Conservation (phyloP, 2,797 vertebrate species). For the Myotis findleyi region DNA sequence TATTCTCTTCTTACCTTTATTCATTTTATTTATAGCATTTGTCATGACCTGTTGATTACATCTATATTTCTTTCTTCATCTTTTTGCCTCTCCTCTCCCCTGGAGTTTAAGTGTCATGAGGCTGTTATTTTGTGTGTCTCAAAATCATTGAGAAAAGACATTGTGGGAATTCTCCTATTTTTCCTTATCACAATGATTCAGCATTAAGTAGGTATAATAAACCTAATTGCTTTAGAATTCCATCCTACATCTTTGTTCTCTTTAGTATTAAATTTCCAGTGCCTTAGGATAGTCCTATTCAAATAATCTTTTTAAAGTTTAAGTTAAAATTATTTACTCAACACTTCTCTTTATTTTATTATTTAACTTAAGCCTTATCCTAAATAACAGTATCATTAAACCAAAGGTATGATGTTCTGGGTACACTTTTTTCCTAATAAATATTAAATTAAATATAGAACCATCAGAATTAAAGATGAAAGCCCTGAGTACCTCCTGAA, state of each 20-base stretch:
- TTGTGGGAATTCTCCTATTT: neutral
- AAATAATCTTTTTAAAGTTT: neutral
- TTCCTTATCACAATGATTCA: neutral
- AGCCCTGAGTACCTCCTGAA: neutral
- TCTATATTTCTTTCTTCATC: neutral
- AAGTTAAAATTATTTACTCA: neutral
- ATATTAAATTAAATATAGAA: neutral
- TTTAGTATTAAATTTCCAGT: neutral
- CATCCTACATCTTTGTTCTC: neutral
- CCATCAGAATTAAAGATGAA: neutral
- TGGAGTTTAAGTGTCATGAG: neutral
- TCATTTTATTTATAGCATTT: neutral
- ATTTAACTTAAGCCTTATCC: neutral
- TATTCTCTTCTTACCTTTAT: neutral
- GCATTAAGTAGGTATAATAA: neutral
- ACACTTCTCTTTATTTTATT: neutral
- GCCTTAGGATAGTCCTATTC: neutral
- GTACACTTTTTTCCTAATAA: neutral
- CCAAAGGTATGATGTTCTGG: neutral
- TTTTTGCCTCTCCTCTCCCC: neutral
- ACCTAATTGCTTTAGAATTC: neutral
- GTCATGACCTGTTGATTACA: neutral
- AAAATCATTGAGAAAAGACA: neutral
- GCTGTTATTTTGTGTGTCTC: neutral
- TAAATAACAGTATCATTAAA: neutral